Evolutionary conservation across 2,113 vertebrate genomes (phyloP).

Genomic region (Castor canadensis): DNA sequence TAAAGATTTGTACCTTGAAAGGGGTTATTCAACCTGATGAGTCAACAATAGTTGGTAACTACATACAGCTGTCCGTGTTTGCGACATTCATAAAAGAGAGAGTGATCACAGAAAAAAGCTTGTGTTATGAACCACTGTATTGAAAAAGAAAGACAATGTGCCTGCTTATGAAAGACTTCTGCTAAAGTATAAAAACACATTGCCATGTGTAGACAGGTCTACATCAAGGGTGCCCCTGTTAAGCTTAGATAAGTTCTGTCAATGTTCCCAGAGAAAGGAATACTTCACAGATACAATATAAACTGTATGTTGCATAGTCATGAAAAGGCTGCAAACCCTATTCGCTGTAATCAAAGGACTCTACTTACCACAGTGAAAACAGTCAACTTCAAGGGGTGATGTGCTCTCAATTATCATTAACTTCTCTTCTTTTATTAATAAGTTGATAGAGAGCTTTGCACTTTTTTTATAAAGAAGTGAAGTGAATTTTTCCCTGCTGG

Average conservation of each 20-base stretch:
- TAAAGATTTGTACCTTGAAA: background rate
- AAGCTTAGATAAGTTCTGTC: conserved; percentile 4
- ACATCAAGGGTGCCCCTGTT: background rate
- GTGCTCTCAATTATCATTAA: background rate
- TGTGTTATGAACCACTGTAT: background rate
- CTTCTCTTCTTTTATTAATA: background rate
- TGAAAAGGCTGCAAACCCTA: background rate
- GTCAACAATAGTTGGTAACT: background rate
- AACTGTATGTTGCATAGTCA: background rate
- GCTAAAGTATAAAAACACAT: background rate
- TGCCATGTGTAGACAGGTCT: background rate
- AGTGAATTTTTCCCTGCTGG: background rate
- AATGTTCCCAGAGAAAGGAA: background rate
- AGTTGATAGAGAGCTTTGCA: background rate
- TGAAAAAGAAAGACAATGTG: conserved; percentile 29
- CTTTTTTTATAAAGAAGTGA: background rate
- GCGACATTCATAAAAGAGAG: background rate
- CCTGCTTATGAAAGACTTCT: conserved; percentile 32
- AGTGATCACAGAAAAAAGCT: background rate
- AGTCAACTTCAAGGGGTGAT: background rate
- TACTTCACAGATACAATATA: background rate
- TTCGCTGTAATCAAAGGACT: conserved; percentile 17
- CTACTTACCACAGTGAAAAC: background rate
- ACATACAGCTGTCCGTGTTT: background rate
- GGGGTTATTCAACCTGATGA: background rate